Conservation (phyloP, 1,140 invertebrate genomes). For the Temnothorax longispinosus region DNA sequence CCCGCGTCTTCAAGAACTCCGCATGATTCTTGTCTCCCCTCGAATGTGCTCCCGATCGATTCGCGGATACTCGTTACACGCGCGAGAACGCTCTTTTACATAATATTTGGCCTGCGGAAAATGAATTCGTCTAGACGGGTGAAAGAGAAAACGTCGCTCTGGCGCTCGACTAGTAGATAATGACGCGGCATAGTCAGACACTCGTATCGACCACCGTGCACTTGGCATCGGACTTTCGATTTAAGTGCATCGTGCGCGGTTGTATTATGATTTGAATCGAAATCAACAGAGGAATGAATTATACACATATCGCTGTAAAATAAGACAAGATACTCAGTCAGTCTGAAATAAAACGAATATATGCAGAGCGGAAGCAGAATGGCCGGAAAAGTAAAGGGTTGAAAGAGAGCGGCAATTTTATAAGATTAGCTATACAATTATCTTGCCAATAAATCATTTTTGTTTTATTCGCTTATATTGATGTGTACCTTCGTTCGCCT, state of each 20-base stretch:
- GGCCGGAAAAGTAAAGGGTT: neutral
- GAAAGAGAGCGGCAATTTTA: neutral
- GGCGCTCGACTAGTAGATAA: conserved; percentile 17
- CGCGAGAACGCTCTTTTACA: conserved; percentile 16
- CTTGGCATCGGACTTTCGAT: neutral
- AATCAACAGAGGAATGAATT: neutral
- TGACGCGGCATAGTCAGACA: conserved; percentile 26
- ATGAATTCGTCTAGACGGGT: conserved; percentile 21
- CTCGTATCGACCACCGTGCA: neutral
- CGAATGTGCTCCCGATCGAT: conserved; percentile 22
- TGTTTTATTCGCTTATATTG: conserved; percentile 5
- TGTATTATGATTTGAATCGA: neutral
- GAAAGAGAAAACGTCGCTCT: conserved; percentile 18
- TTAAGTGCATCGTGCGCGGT: neutral
- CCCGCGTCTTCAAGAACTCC: neutral
- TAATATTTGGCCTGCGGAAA: conserved; percentile 46
- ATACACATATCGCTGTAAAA: neutral
- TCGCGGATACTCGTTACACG: neutral
- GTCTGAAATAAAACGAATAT: neutral
- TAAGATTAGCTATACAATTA: conserved; percentile 2
- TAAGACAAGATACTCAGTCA: neutral
- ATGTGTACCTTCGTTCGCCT: neutral
- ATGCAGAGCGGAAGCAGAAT: neutral
- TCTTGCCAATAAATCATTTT: neutral
- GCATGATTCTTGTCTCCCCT: neutral